These are phyloP conservation scores for Drosophila ambigua DNA, from an alignment of 1,140 invertebrate species.

Conservation along the genomic window DNA sequence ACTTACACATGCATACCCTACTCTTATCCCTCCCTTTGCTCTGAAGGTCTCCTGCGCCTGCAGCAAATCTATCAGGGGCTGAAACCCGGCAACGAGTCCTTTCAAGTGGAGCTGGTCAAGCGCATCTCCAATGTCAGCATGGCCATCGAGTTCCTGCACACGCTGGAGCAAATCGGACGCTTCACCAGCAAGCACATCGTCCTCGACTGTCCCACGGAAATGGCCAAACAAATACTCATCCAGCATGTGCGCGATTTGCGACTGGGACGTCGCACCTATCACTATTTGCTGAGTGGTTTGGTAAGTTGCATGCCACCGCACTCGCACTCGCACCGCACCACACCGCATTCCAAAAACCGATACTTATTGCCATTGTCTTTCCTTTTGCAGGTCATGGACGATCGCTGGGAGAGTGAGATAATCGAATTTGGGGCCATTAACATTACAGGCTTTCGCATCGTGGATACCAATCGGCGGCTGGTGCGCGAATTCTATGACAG, in stretches of 20 bases:
- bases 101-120: conserved; percentile 93
- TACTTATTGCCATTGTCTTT: conserved; percentile 28
- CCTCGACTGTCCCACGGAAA: conserved; percentile 93
- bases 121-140: conserved; percentile 91
- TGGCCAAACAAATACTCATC: conserved; percentile 94
- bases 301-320: conserved; percentile 87
- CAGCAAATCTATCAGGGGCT: conserved; percentile 95
- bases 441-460: conserved; percentile 96
- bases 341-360: background rate
- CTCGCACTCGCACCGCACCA: background rate
- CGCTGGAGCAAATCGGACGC: conserved; percentile 90
- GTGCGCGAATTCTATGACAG: conserved; percentile 93
- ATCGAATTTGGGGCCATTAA: conserved; percentile 97
- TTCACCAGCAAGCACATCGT: conserved; percentile 95
- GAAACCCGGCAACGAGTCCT: conserved; percentile 90
- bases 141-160: conserved; percentile 90
- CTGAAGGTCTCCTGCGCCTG: conserved; percentile 91
- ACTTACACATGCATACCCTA: background rate
- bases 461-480: conserved; percentile 90
- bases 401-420: conserved; percentile 94
- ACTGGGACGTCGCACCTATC: conserved; percentile 94
- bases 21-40: background rate
- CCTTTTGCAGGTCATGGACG: conserved; percentile 93
- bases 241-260: conserved; percentile 93
- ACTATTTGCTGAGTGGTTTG: conserved; percentile 95